Conservation (phyloP, 2,888 invertebrate species). For the Drosophila birchii region DNA sequence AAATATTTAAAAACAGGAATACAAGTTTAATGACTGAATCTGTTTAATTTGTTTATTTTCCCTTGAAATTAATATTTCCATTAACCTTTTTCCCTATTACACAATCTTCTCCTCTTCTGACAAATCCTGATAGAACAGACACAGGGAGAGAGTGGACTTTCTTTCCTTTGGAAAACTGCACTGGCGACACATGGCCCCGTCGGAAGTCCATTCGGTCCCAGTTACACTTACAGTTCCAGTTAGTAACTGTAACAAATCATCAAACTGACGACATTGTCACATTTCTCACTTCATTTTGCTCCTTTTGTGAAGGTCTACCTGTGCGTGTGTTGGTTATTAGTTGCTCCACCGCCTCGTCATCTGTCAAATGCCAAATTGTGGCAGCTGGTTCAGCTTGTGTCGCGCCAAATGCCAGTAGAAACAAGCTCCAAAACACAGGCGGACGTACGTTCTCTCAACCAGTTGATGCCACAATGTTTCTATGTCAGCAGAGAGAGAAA, state of each 20-base stretch:
- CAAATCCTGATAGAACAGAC: slow-evolving; percentile 12
- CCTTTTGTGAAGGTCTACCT: slow-evolving; percentile 2
- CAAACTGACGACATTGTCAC: slow-evolving; percentile 40
- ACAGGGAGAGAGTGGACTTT: not conserved
- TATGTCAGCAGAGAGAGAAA: slow-evolving; percentile 2
- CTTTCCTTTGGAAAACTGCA: slow-evolving; percentile 26
- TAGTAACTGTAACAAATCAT: slow-evolving; percentile 61
- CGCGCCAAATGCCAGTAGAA: slow-evolving; percentile 53
- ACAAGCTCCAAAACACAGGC: slow-evolving; percentile 23
- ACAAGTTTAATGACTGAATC: too few species aligned
- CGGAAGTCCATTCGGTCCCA: slow-evolving; percentile 19
- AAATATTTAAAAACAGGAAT: too few species aligned
- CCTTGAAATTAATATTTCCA: too few species aligned
- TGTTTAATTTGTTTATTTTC: too few species aligned
- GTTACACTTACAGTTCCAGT: slow-evolving; percentile 24
- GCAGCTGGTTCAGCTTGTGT: slow-evolving; percentile 47
- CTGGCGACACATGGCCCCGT: slow-evolving; percentile 21
- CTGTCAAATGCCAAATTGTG: slow-evolving; percentile 66
- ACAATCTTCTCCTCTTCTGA: not conserved
- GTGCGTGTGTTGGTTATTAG: slow-evolving; percentile 31
- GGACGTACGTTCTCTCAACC: slow-evolving; percentile 49
- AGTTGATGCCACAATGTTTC: slow-evolving; percentile 48
- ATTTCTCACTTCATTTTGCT: slow-evolving; percentile 44
- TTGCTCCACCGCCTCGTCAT: slow-evolving; percentile 42
- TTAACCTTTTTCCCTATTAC: not conserved